Percentiles rank a stretch among this genome's conserved stretches.
Conservation (phyloP, 1,140 invertebrate genomes). For the Solenopsis fugax region DNA sequence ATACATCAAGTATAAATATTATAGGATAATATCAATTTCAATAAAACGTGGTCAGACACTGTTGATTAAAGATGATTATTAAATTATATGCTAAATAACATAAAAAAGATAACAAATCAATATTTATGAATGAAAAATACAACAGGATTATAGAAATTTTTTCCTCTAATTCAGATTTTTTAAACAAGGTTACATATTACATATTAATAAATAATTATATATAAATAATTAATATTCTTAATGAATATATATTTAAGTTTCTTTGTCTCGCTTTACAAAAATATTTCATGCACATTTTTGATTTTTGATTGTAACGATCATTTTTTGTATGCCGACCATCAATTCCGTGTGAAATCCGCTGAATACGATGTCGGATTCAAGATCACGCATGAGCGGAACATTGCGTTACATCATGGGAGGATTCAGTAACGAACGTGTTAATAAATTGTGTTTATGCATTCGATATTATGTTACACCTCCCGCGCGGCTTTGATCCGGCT, state of each 20-base stretch:
- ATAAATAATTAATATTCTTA: no score
- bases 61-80: no score
- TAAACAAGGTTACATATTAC: no score
- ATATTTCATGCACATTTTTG: background rate
- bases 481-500: constrained; percentile 18
- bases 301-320: background rate
- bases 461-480: constrained; percentile 35
- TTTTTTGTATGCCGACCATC: background rate
- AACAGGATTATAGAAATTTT: no score
- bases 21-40: no score
- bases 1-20: no score
- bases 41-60: no score
- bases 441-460: constrained; percentile 7
- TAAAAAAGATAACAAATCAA: no score
- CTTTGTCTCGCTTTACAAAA: background rate
- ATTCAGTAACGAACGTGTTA: background rate
- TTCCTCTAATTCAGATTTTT: no score
- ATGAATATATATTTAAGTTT: background rate
- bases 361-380: background rate
- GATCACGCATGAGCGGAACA: background rate
- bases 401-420: background rate
- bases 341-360: background rate
- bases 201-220: no score
- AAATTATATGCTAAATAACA: no score
- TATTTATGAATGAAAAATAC: no score